phyloP scores from a whole-genome alignment of 2,888 invertebrate genomes.

The Iselma pallidipennis region DNA sequence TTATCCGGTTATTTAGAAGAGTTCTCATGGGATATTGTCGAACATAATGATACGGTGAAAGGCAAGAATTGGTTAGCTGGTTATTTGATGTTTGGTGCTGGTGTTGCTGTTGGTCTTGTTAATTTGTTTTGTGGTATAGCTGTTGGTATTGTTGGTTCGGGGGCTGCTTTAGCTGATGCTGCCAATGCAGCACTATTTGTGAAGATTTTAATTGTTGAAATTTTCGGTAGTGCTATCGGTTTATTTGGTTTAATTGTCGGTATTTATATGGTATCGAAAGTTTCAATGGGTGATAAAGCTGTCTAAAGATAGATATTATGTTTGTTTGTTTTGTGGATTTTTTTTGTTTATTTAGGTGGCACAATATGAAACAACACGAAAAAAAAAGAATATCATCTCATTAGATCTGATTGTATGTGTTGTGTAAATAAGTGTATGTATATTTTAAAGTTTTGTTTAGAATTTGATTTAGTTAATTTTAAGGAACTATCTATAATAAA shows the following conservation, averaged over 20 bases:
- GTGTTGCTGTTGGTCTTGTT: conserved; percentile 91
- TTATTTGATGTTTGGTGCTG: conserved; percentile 95
- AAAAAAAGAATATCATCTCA: too few species aligned
- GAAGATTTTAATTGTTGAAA: conserved; percentile 98
- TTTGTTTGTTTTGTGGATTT: not conserved
- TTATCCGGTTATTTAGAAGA: conserved; percentile 74
- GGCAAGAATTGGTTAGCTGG: conserved; percentile 81
- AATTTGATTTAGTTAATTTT: not conserved
- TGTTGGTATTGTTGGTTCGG: conserved; percentile 98
- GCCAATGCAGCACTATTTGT: conserved; percentile 96
- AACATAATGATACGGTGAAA: conserved; percentile 54
- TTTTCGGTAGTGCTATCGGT: conserved; percentile 99
- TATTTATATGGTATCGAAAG: conserved; percentile 74
- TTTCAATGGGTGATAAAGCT: conserved; percentile 40
- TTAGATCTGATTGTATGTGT: not conserved
- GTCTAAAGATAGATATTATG: conserved; percentile 3
- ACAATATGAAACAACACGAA: not conserved
- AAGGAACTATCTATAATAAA: not conserved
- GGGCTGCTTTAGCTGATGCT: conserved; percentile 97
- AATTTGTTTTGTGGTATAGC: conserved; percentile 96
- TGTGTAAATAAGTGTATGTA: not conserved
- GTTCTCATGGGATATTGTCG: conserved; percentile 58
- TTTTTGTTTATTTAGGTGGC: not conserved
- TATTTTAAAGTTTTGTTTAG: not conserved
- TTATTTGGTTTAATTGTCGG: conserved; percentile 98